These are phyloP conservation scores for Zaprionus inermis DNA, from an alignment of 1,140 invertebrate species.

Conservation along the genomic window DNA sequence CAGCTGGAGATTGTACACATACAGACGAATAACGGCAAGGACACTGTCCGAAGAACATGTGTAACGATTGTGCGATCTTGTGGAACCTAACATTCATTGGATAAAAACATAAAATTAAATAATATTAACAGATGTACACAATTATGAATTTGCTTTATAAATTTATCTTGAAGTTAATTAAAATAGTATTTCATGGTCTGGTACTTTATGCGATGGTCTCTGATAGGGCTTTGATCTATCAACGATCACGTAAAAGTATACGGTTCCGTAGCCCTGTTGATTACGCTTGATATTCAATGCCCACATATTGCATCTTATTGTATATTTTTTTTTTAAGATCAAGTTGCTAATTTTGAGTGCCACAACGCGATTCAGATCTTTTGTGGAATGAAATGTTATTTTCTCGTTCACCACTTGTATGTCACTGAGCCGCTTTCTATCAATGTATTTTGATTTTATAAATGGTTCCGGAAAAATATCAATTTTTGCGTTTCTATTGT, in stretches of 20 bases:
- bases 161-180: too few relatives aligned
- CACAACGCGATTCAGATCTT: slow-evolving; percentile 53
- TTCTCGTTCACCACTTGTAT: neutral
- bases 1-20: slow-evolving; percentile 95
- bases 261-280: neutral
- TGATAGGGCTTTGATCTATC: neutral
- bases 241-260: slow-evolving; percentile 27
- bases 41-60: slow-evolving; percentile 92
- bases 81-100: slow-evolving; percentile 45
- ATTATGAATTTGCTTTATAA: neutral
- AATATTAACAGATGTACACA: neutral
- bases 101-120: neutral
- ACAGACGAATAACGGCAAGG: slow-evolving; percentile 93
- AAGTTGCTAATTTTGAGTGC: slow-evolving; percentile 54
- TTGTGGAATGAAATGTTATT: slow-evolving; percentile 8
- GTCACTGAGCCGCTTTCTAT: slow-evolving; percentile 4
- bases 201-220: neutral
- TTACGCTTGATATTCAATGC: slow-evolving; percentile 48
- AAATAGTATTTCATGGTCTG: too few relatives aligned
- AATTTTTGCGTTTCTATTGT: neutral
- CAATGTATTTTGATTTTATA: slow-evolving; percentile 40
- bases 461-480: slow-evolving; percentile 47
- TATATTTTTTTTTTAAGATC: neutral
- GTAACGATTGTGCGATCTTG: slow-evolving; percentile 95
- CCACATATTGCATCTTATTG: slow-evolving; percentile 53